Percentiles rank a stretch among this genome's conserved stretches.
phyloP scores from a whole-genome alignment of 2,797 vertebrate genomes.

The Amazona ochrocephala region DNA sequence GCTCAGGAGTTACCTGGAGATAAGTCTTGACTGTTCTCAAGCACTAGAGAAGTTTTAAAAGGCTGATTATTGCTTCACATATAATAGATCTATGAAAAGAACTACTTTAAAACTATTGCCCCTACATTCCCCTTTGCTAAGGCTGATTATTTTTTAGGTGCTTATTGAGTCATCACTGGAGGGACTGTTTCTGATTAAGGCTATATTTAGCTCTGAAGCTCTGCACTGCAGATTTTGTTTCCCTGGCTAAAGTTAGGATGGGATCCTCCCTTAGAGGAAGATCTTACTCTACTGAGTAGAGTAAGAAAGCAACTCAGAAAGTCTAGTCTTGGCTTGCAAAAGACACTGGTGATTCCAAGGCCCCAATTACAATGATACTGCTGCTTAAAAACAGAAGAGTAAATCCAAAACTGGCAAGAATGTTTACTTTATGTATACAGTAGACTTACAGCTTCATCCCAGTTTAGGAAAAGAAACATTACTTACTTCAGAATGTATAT shows the following conservation, averaged over 20 bases:
- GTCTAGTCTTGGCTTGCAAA: background rate
- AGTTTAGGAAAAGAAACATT: background rate
- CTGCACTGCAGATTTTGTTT: background rate
- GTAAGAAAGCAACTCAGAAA: background rate
- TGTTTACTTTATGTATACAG: background rate
- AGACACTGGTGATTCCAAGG: background rate
- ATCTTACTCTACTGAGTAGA: background rate
- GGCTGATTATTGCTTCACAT: background rate
- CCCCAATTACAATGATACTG: background rate
- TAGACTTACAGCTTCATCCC: background rate
- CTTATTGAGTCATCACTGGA: background rate
- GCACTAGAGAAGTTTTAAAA: background rate
- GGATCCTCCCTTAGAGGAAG: background rate
- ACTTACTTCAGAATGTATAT: background rate
- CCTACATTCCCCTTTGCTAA: background rate
- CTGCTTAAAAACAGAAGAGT: background rate
- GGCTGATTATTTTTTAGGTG: background rate
- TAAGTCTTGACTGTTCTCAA: background rate
- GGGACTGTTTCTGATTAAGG: background rate
- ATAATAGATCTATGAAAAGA: background rate
- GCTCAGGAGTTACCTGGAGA: background rate
- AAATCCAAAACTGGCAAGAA: background rate
- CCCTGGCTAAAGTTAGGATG: background rate
- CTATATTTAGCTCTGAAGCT: slow-evolving; percentile 26
- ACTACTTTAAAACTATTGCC: background rate